Conservation (phyloP, 2,113 vertebrate genomes). For the Centropus unirufus region DNA sequence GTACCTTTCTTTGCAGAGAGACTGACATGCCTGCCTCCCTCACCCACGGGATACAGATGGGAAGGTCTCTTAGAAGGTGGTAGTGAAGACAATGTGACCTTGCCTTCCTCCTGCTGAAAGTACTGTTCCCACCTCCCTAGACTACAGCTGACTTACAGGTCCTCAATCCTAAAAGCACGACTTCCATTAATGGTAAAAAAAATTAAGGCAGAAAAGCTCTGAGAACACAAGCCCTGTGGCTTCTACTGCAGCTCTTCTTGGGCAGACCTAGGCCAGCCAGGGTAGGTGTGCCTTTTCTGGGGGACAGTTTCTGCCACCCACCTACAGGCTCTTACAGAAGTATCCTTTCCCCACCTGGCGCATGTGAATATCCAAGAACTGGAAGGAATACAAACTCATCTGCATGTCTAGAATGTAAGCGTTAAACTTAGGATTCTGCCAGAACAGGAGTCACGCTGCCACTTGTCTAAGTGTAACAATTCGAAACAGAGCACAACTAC, state of each 20-base stretch:
- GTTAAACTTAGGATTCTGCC: not conserved
- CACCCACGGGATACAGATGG: not conserved
- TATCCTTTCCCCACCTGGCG: not conserved
- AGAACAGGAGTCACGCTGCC: not conserved
- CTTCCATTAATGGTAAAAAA: not conserved
- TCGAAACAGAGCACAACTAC: not conserved
- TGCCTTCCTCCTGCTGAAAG: not conserved
- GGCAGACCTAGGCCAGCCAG: not conserved
- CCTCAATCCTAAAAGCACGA: not conserved
- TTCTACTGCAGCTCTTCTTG: not conserved
- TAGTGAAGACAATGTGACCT: not conserved
- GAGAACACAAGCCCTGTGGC: not conserved
- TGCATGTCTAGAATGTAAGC: not conserved
- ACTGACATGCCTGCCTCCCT: not conserved
- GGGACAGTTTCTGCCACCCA: not conserved
- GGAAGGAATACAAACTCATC: not conserved
- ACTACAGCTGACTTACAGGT: not conserved
- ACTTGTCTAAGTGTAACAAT: accelerated
- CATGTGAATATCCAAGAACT: not conserved
- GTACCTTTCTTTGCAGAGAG: not conserved
- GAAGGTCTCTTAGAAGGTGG: not conserved
- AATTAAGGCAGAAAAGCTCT: not conserved
- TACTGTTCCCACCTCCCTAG: not conserved
- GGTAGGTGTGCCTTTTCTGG: not conserved
- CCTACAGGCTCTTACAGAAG: accelerated